Conservation (phyloP, 1,140 invertebrate genomes). For the Magallana angulata region DNA sequence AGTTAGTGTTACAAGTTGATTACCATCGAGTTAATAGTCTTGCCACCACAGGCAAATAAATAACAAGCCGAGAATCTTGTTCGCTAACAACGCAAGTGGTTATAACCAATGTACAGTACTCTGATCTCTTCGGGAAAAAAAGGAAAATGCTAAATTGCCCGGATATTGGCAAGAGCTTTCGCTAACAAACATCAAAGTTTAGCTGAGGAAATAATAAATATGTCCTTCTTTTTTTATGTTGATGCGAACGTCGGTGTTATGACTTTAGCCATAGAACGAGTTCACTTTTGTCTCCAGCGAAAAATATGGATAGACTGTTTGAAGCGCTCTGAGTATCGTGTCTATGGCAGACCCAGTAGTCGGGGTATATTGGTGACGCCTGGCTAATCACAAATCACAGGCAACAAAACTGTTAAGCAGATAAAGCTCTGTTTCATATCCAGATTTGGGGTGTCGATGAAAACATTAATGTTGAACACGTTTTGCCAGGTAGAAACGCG, state of each 20-base stretch:
- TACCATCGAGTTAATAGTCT: constrained; percentile 19
- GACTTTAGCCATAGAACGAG: constrained; percentile 31
- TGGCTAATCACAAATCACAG: background rate
- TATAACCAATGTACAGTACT: constrained; percentile 19
- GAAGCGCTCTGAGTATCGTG: background rate
- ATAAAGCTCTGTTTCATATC: constrained; percentile 9
- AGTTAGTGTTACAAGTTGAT: constrained; percentile 28
- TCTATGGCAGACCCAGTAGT: background rate
- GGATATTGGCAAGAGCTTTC: constrained; percentile 58
- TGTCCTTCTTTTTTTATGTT: constrained; percentile 43
- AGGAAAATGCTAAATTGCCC: constrained; percentile 55
- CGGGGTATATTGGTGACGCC: background rate
- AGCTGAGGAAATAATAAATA: constrained; percentile 51
- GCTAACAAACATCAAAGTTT: constrained; percentile 57
- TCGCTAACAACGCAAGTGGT: constrained; percentile 3
- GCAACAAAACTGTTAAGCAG: background rate
- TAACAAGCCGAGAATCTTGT: constrained; percentile 6
- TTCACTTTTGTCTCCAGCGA: constrained; percentile 5
- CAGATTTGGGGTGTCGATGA: constrained; percentile 17
- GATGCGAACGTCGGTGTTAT: constrained; percentile 29
- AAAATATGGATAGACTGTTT: background rate
- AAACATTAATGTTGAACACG: constrained; percentile 15
- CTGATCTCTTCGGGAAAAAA: constrained; percentile 39
- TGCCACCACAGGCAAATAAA: constrained; percentile 25
- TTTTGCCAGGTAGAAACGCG: constrained; percentile 9